Evolutionary conservation across 1,140 invertebrate species (phyloP).

Genomic region (Campoletis sonorensis): DNA sequence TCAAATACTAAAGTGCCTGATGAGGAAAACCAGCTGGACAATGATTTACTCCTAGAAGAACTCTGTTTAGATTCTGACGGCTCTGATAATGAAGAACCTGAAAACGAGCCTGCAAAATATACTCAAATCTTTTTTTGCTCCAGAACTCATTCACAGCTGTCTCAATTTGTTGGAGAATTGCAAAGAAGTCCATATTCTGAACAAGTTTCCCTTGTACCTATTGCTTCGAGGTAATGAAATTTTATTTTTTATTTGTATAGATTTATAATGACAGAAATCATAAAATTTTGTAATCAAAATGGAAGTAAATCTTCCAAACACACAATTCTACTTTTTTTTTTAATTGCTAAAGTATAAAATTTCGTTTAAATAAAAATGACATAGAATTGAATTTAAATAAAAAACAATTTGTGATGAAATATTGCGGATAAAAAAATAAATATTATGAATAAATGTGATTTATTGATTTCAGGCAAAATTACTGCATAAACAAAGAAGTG

Average conservation of each 20-base stretch:
- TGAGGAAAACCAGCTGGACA: conserved; percentile 65
- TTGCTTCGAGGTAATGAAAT: conserved; percentile 84
- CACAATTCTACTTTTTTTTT: no score
- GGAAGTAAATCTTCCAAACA: no score
- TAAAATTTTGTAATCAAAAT: no score
- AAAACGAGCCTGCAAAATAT: conserved; percentile 67
- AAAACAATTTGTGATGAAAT: no score
- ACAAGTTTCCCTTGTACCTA: conserved; percentile 85
- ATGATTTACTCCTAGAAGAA: conserved; percentile 73
- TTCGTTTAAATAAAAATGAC: no score
- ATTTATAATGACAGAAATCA: no score
- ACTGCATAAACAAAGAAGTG: conserved; percentile 93
- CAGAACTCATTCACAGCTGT: conserved; percentile 96
- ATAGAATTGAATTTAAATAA: no score
- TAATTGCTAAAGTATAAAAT: no score
- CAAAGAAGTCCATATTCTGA: conserved; percentile 88
- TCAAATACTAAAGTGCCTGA: conserved; percentile 53
- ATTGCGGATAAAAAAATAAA: neutral
- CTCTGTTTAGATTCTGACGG: conserved; percentile 71
- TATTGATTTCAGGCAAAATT: conserved; percentile 82
- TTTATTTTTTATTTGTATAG: no score
- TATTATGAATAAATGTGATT: conserved; percentile 44
- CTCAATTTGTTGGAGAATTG: conserved; percentile 95
- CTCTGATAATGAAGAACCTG: conserved; percentile 76
- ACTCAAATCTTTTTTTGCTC: conserved; percentile 95